Percentiles rank a stretch among this genome's conserved stretches.
Evolutionary conservation across 2,113 vertebrate species (phyloP).

Genomic region (Camarhynchus parvulus): DNA sequence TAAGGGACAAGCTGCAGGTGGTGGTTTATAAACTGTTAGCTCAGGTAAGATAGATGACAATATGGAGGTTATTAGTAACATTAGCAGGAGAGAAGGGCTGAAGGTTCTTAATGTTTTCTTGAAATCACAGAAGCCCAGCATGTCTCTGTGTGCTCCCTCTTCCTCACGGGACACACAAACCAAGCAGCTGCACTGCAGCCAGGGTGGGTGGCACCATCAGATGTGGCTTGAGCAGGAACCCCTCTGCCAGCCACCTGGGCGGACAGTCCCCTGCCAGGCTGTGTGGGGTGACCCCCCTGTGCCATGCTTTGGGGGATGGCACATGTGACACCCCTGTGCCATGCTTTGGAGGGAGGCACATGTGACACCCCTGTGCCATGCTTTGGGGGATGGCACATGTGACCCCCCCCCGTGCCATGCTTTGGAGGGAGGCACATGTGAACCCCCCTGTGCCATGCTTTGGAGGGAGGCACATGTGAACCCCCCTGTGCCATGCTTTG

Average conservation of each 20-base stretch:
- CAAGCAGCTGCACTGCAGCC: not conserved
- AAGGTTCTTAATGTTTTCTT: not conserved
- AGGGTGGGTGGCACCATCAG: not conserved
- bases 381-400: not conserved
- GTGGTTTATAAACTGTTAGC: slow-evolving; percentile 18
- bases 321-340: not conserved
- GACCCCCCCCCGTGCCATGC: no score
- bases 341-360: not conserved
- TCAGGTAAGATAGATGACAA: slow-evolving; percentile 57
- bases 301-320: not conserved
- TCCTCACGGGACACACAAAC: accelerated
- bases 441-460: no score
- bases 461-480: not conserved
- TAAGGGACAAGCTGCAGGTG: slow-evolving; percentile 60
- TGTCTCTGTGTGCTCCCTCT: not conserved
- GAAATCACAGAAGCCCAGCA: accelerated
- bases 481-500: accelerated
- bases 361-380: no score
- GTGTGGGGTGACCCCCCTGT: accelerated
- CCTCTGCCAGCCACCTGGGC: not conserved
- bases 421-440: not conserved
- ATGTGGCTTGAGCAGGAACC: not conserved
- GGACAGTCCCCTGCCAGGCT: not conserved
- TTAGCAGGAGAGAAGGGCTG: not conserved
- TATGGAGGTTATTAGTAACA: not conserved